These are phyloP conservation scores for Oligia strigilis DNA, from an alignment of 2,888 invertebrate species.

Conservation along the genomic window DNA sequence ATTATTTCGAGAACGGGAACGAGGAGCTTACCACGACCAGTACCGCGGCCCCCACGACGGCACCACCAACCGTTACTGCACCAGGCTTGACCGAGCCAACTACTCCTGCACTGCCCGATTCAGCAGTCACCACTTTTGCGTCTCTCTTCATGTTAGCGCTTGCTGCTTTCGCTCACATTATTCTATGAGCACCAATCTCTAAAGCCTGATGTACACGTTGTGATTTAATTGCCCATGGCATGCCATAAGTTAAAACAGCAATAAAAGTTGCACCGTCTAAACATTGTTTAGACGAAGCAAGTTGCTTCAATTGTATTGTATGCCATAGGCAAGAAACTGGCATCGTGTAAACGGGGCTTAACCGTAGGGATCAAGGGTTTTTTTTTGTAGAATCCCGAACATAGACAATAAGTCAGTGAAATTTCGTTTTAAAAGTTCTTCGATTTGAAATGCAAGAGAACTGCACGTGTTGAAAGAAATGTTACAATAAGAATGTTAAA, in stretches of 20 bases:
- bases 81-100: slow-evolving; percentile 70
- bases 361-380: not conserved
- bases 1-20: slow-evolving; percentile 74
- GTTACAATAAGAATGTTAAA: slow-evolving; percentile 20
- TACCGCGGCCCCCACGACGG: slow-evolving; percentile 42
- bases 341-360: not conserved
- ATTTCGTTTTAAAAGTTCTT: slow-evolving; percentile 4
- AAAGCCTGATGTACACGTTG: not conserved
- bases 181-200: slow-evolving; percentile 67
- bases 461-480: slow-evolving; percentile 26
- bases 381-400: slow-evolving; percentile 1
- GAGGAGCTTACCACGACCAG: slow-evolving; percentile 20
- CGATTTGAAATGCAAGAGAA: not conserved
- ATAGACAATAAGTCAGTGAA: slow-evolving; percentile 7
- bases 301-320: not conserved
- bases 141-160: slow-evolving; percentile 73
- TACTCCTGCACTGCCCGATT: slow-evolving; percentile 75
- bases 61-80: slow-evolving; percentile 1
- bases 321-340: not conserved
- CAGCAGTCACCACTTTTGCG: slow-evolving; percentile 74
- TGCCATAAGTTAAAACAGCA: not conserved
- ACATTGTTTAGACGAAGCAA: not conserved
- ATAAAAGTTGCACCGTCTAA: not conserved
- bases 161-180: slow-evolving; percentile 71
- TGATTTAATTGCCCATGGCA: not conserved